Base-by-base conservation (phyloP, 2,113 vertebrate genomes). In the Corapipo altera region DNA sequence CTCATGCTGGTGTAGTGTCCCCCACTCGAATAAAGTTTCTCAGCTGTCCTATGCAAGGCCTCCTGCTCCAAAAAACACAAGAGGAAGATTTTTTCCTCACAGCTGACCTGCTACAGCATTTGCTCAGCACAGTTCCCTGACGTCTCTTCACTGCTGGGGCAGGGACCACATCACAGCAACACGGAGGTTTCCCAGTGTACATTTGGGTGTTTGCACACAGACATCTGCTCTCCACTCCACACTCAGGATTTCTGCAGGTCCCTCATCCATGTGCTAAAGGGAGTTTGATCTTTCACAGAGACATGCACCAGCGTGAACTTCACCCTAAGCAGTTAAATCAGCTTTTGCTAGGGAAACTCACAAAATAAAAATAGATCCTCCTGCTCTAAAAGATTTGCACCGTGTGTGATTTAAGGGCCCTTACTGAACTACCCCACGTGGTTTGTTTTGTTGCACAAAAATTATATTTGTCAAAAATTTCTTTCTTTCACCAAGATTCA, bases 271-370 rank as follows among this genome's bases (percentile, higher is more conserved):
- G 21, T 30, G 64, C 74, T 33, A 22, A 55, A 51, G 41, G 72
- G 85, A 94, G 73, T 75, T 78, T 85, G 92, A 90, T 84, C 90
- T 88, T 74, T 15, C 55, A 48, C 91, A 85, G 83, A 91, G 72
- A 92, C 44, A 1, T 10, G 75, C 75, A 39, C 69, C 9, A n/a
- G 79, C 9, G 8, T 93, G 92, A 96, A 93, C 95, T 85, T 91
- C 76, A 95, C 95, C 91, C 76, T 66, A 84, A 91, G 67, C 87
- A 84, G 95, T 95, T 96, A 96, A 96, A 96, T 91, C 94, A 94
- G 74, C 58, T 88, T 83, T 91, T 86, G 82, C 76, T 73, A 71
- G 92, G 83, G 88, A 95, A 96, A 89, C 82, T 88, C 85, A 83
- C 92, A 92, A 30, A 84, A 95, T 74, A 93, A 95, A 95, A 96